phyloP scores from a whole-genome alignment of 2,797 vertebrate species.

The Myotis myotis region DNA sequence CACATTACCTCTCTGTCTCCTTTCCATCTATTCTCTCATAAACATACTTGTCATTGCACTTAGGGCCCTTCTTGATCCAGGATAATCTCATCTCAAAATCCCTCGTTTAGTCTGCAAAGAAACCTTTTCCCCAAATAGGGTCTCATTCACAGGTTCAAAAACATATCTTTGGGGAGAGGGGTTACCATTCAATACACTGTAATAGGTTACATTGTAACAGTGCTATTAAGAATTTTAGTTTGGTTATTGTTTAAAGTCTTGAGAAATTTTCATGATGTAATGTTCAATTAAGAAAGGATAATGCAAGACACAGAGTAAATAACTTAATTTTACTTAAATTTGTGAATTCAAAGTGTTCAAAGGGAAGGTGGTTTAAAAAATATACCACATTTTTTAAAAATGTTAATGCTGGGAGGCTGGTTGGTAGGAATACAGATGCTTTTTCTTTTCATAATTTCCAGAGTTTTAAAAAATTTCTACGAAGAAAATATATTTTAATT shows the following conservation, averaged over 20 bases:
- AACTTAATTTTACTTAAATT: background rate
- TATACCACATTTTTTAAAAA: background rate
- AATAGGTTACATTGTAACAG: background rate
- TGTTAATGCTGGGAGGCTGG: background rate
- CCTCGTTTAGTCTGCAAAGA: background rate
- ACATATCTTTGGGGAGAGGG: background rate
- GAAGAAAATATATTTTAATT: constrained; percentile 15
- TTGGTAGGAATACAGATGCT: background rate
- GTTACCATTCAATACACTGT: background rate
- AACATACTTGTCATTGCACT: background rate
- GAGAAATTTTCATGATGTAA: background rate
- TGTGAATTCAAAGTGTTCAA: background rate
- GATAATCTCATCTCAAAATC: background rate
- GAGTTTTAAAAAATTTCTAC: background rate
- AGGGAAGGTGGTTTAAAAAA: background rate
- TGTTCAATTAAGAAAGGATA: background rate
- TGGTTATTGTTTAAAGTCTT: constrained; percentile 4
- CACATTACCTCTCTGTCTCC: background rate
- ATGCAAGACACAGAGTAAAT: background rate
- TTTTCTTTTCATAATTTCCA: constrained; percentile 20
- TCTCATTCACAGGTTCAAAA: background rate
- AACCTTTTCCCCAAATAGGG: background rate
- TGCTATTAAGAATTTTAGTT: background rate
- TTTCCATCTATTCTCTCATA: background rate
- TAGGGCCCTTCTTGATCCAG: background rate